Evolutionary conservation across 2,888 invertebrate species (phyloP).

Genomic region (Drymonia ruficornis): DNA sequence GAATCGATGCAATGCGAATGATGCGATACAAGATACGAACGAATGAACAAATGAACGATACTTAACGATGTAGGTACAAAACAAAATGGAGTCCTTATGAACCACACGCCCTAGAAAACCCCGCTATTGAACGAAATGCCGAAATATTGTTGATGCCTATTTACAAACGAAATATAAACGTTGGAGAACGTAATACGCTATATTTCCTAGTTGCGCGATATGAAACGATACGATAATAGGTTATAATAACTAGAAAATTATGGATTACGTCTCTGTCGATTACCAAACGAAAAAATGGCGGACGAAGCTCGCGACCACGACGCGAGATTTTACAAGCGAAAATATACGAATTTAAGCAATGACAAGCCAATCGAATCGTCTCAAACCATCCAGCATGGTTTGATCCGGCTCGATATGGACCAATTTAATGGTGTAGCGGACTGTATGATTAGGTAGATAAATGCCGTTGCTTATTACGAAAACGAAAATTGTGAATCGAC

Average conservation of each 20-base stretch:
- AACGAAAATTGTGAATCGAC: no score
- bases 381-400: no score
- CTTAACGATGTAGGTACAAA: background rate
- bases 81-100: no score
- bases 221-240: no score
- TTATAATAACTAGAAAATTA: background rate
- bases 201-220: no score
- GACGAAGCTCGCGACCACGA: background rate
- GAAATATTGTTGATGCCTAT: background rate
- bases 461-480: no score
- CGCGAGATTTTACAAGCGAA: background rate
- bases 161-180: background rate
- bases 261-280: background rate
- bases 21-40: background rate
- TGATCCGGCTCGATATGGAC: no score
- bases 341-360: no score
- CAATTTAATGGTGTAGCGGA: no score
- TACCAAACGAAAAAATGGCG: background rate
- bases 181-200: background rate
- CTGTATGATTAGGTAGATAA: no score
- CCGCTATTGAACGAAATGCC: background rate
- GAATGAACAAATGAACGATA: background rate
- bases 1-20: background rate
- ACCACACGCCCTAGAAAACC: background rate
- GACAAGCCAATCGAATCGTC: no score